Conservation (phyloP, 2,113 vertebrate genomes). For the Charadrius vociferus region DNA sequence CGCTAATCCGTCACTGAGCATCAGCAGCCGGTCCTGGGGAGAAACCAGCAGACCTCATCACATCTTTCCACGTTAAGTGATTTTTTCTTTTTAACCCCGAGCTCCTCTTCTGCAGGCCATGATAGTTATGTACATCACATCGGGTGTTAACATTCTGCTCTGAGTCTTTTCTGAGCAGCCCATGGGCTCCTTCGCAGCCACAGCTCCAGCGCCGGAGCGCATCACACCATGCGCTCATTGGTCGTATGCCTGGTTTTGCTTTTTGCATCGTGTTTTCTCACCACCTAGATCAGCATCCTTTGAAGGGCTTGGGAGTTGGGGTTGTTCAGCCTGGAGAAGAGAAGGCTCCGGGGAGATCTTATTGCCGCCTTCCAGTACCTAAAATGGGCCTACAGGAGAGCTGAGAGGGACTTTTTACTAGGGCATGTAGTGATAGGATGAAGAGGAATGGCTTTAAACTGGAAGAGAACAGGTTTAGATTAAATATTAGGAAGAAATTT, state of each 20-base stretch:
- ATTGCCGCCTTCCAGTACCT: too few relatives aligned
- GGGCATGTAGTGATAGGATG: too few relatives aligned
- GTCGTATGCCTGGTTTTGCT: background rate
- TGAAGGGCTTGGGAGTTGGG: too few relatives aligned
- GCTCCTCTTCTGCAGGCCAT: background rate
- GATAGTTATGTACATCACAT: background rate
- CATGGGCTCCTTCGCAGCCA: rapidly evolving
- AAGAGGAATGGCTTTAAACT: too few relatives aligned
- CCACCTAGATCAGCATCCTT: background rate
- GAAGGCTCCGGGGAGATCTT: too few relatives aligned
- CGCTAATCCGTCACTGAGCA: background rate
- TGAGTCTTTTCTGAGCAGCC: background rate
- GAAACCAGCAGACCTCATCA: background rate
- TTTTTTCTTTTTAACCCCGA: background rate
- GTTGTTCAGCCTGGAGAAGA: too few relatives aligned
- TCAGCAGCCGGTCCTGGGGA: background rate
- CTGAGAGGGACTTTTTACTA: too few relatives aligned
- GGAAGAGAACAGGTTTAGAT: too few relatives aligned
- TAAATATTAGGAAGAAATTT: too few relatives aligned
- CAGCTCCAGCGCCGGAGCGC: background rate
- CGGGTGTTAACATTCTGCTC: background rate
- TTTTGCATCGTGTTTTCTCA: rapidly evolving
- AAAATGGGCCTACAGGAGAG: too few relatives aligned
- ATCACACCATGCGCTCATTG: rapidly evolving
- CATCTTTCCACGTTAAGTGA: background rate